phyloP scores from a whole-genome alignment of 2,113 vertebrate species.

The Bufo gargarizans region DNA sequence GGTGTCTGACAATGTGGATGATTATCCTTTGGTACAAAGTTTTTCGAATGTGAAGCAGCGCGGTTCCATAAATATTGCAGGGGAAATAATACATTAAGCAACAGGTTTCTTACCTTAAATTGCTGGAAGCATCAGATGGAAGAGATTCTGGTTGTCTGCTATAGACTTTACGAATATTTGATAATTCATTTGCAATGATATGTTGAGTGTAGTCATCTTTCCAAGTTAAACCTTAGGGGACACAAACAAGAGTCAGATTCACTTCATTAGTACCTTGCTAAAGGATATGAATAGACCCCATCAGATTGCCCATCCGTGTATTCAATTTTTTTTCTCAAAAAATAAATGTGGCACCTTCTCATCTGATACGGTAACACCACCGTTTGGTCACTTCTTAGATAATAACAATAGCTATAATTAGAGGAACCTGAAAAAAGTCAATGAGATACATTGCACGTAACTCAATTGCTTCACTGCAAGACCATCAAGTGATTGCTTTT shows the following conservation, averaged over 20 bases:
- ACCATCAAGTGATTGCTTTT: neutral
- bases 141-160: constrained; percentile 61
- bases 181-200: constrained; percentile 82
- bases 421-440: neutral
- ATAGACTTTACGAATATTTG: constrained; percentile 73
- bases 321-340: neutral
- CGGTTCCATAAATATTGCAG: no score
- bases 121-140: constrained; percentile 62
- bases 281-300: neutral
- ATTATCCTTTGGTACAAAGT: neutral
- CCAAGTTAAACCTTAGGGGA: constrained; percentile 84
- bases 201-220: constrained; percentile 83
- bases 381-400: neutral
- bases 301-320: neutral
- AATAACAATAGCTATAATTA: neutral
- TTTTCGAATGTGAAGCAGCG: neutral
- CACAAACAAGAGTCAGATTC: neutral
- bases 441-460: neutral
- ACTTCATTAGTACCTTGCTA: neutral
- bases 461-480: no score
- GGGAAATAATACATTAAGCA: neutral
- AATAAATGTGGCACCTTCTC: neutral
- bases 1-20: neutral
- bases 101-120: constrained; percentile 71
- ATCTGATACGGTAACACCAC: neutral